phyloP scores from a whole-genome alignment of 2,888 invertebrate genomes.

The Polyploca ridens region DNA sequence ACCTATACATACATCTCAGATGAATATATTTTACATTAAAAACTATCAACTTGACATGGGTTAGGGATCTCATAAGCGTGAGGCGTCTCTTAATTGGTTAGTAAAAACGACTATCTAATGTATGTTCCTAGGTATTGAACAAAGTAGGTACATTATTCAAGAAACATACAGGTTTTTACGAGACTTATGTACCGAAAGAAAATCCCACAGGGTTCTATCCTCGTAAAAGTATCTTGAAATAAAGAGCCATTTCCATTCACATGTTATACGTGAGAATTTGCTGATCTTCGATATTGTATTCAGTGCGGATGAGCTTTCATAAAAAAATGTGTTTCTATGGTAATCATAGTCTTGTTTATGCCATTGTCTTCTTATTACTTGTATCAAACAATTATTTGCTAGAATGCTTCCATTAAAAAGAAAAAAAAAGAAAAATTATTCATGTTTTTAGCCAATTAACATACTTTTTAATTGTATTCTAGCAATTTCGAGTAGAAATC shows the following conservation, averaged over 20 bases:
- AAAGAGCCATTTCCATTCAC: constrained; percentile 55
- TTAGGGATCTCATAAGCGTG: too few relatives aligned
- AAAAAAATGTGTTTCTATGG: constrained; percentile 37
- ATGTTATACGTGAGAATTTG: constrained; percentile 47
- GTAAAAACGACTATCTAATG: too few relatives aligned
- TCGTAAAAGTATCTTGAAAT: constrained; percentile 43
- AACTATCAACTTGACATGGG: too few relatives aligned
- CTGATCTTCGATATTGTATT: constrained; percentile 51
- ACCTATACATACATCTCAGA: too few relatives aligned
- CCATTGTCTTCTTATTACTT: neutral
- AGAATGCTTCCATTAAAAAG: too few relatives aligned
- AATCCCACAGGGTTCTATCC: constrained; percentile 35
- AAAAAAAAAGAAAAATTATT: too few relatives aligned
- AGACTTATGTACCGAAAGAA: constrained; percentile 27
- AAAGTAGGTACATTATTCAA: neutral
- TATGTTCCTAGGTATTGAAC: neutral
- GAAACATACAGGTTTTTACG: constrained; percentile 17
- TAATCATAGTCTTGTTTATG: constrained; percentile 19
- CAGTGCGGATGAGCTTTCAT: constrained; percentile 38
- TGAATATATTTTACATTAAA: too few relatives aligned
- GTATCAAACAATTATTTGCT: constrained; percentile 6
- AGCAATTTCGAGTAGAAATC: too few relatives aligned
- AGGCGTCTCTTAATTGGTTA: too few relatives aligned
- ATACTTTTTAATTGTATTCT: too few relatives aligned
- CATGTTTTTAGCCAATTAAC: too few relatives aligned